Base-by-base conservation (phyloP, 1,140 invertebrate species). In the Bombus cullumanus region DNA sequence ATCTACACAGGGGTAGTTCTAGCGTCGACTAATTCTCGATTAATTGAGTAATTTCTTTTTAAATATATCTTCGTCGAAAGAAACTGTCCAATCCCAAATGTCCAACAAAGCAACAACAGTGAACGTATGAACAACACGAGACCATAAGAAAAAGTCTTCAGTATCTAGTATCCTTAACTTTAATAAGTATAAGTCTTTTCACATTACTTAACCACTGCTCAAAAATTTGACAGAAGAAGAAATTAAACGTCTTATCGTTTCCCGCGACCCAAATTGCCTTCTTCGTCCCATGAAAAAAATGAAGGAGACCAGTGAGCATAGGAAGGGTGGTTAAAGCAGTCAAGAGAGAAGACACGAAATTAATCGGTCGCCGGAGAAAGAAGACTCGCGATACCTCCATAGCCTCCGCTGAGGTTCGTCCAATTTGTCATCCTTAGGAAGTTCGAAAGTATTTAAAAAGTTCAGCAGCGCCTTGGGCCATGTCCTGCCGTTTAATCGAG, bases 391-490 rank as follows among this genome's bases (percentile, higher is more conserved):
- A 59, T 62, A 10, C 81, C 79, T 15, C 13, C 25, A 10, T 62
- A 12, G 6, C n/a, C 62, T 53, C 75, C 57, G 75, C 76, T 25
- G 78, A 86, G 86, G 73, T 83, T 85, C 86, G 83, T 88, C 89
- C 89, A 90, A 90, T 90, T 90, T 90, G 89, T 90, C 89, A 90
- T 90, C 83, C 76, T 83, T 86, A 77, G 86, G 62, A 84, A 90
- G 86, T 90, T 90, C 39, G 88, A 90, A 90, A 90, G 89, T 90
- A 90, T 90, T 90, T 90, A 90, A 90, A 90, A 90, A 90, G 89
- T 90, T 90, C 41, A n/a, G 80, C 86, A 53, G 47, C 66, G 31
- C 73, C 86, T 64, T 68, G 83, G 81, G 88, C 88, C 86, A 87
- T 69, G 86, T 79, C 83, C 79, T 80, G 47, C 64, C 83, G 83